Evolutionary conservation across 2,888 invertebrate species (phyloP).

Genomic region (Drosophila fungiperda): DNA sequence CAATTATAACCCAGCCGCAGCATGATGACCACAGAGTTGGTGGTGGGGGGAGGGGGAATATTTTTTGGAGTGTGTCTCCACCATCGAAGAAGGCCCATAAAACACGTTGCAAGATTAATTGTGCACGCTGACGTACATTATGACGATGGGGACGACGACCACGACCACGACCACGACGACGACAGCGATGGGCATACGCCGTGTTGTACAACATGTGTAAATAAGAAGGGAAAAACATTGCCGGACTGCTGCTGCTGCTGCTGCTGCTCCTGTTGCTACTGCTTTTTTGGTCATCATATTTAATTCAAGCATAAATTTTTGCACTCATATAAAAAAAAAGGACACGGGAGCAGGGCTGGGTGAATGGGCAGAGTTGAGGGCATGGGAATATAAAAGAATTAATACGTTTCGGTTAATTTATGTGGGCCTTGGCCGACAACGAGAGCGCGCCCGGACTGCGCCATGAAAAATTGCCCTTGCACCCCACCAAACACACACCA

Average conservation of each 20-base stretch:
- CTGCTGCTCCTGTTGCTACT: slow-evolving; percentile 52
- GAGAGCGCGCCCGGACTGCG: slow-evolving; percentile 14
- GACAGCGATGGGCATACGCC: slow-evolving; percentile 65
- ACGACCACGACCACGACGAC: slow-evolving; percentile 36
- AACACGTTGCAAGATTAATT: slow-evolving; percentile 80
- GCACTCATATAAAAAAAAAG: slow-evolving; percentile 76
- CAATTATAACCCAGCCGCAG: slow-evolving; percentile 80
- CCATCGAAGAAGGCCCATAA: slow-evolving; percentile 62
- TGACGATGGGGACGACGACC: slow-evolving; percentile 44
- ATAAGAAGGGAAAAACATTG: slow-evolving; percentile 56
- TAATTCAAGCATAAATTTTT: slow-evolving; percentile 80
- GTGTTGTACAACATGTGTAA: slow-evolving; percentile 76
- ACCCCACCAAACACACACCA: not conserved
- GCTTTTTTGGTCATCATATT: slow-evolving; percentile 81
- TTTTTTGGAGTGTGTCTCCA: slow-evolving; percentile 7
- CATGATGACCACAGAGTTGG: slow-evolving; percentile 64
- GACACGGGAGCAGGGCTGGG: slow-evolving; percentile 22
- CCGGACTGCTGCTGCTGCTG: slow-evolving; percentile 19
- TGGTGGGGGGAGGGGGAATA: not conserved
- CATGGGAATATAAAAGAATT: slow-evolving; percentile 72
- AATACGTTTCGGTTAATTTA: slow-evolving; percentile 82
- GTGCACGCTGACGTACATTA: slow-evolving; percentile 76
- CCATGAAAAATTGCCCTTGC: slow-evolving; percentile 67
- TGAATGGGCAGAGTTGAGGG: slow-evolving; percentile 3
- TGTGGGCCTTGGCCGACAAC: slow-evolving; percentile 52